Base-by-base conservation (phyloP, 2,888 invertebrate species). In the Campaea margaritaria region DNA sequence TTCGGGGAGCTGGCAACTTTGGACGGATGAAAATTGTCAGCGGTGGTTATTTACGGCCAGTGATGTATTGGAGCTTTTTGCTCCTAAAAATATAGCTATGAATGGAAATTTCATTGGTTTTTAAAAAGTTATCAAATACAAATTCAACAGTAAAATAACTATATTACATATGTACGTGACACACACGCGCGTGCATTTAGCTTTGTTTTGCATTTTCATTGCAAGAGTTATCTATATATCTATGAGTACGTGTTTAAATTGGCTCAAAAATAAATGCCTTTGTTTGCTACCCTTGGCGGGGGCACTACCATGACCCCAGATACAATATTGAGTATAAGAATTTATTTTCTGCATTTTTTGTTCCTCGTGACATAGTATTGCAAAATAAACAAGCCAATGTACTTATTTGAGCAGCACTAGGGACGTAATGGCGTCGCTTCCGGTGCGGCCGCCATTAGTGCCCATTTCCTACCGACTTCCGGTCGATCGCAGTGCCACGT, bases 401-500 rank as follows among this genome's bases (percentile, higher is more conserved):
- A 89, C 89, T 89, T 89, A 90, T 91, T 91, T 91, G 90, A 86
- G 81, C 82, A 86, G 85, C 87, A 83, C 87, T 87, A 87, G 80
- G 79, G 77, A 70, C 77, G 83, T 91, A 89, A 91, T 91, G 90
- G 90, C 82, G 82, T 76, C 73, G 76, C 87, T 85, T 91, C 90
- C 90, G 87, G 85, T 72, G 83, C 75, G 82, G 82, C 82, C 74
- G 85, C 91, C 91, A 91, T 91, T 92, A 92, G 89, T 87, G 88
- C 83, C 87, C 84, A 92, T 91, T 91, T 92, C 91, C 91, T 83
- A 81, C 65, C 73, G 68, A 79, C 87, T 88, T 91, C 91, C 91
- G 86, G 78, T 69, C 74, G 79, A 73, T 70, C 67, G 73, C 72
- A 79, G 78, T 82, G 84, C 82, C 76, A 62, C 78, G 77, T 70